Evolutionary conservation across 2,797 vertebrate genomes (phyloP).

Genomic region (Diplodus sargus): DNA sequence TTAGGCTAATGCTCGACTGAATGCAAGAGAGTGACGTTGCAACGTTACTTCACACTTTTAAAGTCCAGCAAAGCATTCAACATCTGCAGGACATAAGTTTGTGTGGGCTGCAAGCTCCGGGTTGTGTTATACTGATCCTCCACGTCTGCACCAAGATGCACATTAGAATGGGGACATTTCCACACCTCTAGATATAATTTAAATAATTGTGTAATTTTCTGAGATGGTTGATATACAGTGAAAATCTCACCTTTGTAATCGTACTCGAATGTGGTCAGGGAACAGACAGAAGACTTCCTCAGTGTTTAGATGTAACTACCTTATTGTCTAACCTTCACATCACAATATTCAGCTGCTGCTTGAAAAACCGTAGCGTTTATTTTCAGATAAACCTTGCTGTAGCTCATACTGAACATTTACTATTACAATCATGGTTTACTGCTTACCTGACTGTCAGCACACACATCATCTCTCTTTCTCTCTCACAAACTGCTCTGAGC

Average conservation of each 20-base stretch:
- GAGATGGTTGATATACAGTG: too few species aligned
- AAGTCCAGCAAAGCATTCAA: too few species aligned
- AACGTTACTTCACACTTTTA: too few species aligned
- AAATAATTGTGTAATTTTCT: too few species aligned
- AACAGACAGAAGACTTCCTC: neutral
- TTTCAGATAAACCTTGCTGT: neutral
- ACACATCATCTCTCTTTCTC: neutral
- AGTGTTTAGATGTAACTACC: neutral
- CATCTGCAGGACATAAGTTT: too few species aligned
- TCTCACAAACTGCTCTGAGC: neutral
- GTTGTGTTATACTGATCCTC: too few species aligned
- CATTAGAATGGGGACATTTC: too few species aligned
- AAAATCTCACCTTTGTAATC: neutral
- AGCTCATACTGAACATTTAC: conserved; percentile 8
- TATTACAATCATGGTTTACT: neutral
- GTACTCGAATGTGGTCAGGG: neutral
- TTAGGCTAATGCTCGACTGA: too few species aligned
- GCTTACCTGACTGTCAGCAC: neutral
- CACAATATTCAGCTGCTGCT: neutral
- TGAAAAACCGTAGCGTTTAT: neutral
- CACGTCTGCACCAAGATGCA: too few species aligned
- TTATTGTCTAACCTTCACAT: neutral
- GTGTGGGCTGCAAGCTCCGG: too few species aligned
- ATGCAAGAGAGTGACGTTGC: too few species aligned
- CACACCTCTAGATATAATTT: too few species aligned